Evolutionary conservation across 2,797 vertebrate species (phyloP).

Genomic region (Borostomias antarcticus): DNA sequence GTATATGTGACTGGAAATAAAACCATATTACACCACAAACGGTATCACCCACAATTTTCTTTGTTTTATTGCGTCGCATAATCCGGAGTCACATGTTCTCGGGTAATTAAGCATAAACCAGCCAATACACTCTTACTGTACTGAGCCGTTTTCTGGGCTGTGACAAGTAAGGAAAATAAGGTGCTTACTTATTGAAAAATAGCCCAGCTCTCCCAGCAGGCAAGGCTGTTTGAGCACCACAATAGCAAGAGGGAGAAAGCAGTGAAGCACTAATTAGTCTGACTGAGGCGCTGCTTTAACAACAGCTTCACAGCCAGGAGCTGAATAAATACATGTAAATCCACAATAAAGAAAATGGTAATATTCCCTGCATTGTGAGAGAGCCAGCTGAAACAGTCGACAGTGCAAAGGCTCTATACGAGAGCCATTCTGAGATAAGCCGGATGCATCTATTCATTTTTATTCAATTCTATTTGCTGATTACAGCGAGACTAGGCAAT

Average conservation of each 20-base stretch:
- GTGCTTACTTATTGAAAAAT: conserved; percentile 67
- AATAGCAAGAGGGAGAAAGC: conserved; percentile 59
- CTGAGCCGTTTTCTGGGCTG: conserved; percentile 57
- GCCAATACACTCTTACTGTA: conserved; percentile 55
- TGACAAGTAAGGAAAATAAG: conserved; percentile 64
- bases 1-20: too few species aligned
- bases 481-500: conserved; percentile 63
- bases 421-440: conserved; percentile 57
- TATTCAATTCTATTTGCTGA: too few species aligned
- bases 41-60: too few species aligned
- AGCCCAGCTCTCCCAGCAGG: conserved; percentile 52
- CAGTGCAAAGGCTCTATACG: conserved; percentile 28
- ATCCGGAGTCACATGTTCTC: conserved; percentile 41
- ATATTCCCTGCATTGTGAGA: conserved; percentile 57
- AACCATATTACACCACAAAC: too few species aligned
- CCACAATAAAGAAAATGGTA: conserved; percentile 36
- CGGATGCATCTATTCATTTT: conserved; percentile 66
- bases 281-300: conserved; percentile 50
- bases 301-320: conserved; percentile 48
- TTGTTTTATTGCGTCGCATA: too few species aligned
- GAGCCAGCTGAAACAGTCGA: conserved; percentile 41
- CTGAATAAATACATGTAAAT: conserved; percentile 65
- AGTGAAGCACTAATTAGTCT: conserved; percentile 62
- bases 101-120: conserved; percentile 67
- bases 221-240: conserved; percentile 58